Evolutionary conservation across 1,140 invertebrate genomes (phyloP), one percentile per base, ranked within the genome.

Genomic region (Orius laevigatus): DNA sequence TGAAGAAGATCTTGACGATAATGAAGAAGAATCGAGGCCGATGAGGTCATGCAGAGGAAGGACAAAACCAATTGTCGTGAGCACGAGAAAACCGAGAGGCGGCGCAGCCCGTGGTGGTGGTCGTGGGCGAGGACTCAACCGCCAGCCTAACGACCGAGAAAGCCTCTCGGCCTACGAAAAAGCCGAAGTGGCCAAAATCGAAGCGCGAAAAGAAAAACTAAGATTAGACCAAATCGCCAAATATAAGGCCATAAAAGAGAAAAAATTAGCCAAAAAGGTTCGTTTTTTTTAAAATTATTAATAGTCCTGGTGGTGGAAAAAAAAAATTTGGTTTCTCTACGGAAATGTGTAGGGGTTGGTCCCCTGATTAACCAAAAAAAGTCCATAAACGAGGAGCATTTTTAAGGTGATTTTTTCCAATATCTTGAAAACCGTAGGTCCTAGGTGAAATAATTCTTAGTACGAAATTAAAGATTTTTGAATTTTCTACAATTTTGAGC

Each of bases 141-240:
- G 46, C n/a, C 33, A 15, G 8, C 14, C 35, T 19, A 33, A 39
- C 6, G 53, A 51, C 15, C 49, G 49, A 34, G 47, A 48, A 33
- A 50, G 49, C 14, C 40, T 54, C 33, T 54, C 53, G 4, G 52
- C 49, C 45, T 34, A 50, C 16, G 56, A 57, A 31, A 41, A 45
- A 33, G 51, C 47, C 10, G 56, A 45, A 41, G 44, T 39, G 16
- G 51, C 12, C 46, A 58, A 51, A 50, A 57, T 51, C 38, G 54
- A 55, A 49, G 54, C 46, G 32, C 52, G 12, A 51, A 58, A 51
- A 42, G 52, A 52, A 53, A 53, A 51, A 42, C 48, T 42, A 49
- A 55, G 34, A 43, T 34, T 49, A 40, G 55, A 48, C 40, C 51
- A 45, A 46, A 43, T 46, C 52, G 54, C 53, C 35, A 53, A 52